phyloP scores from a whole-genome alignment of 2,888 invertebrate genomes.

The Trichopoda pennipes region DNA sequence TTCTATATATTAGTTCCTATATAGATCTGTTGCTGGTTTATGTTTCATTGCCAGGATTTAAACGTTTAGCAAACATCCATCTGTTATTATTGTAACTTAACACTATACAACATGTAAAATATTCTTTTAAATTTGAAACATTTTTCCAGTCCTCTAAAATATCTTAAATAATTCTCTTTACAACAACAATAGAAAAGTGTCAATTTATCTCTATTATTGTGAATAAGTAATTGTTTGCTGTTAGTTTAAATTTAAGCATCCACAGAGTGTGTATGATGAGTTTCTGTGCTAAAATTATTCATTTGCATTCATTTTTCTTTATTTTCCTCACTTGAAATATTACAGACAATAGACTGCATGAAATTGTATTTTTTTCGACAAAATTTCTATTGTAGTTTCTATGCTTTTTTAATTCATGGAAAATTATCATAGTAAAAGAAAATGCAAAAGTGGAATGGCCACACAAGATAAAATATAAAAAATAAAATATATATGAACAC shows the following conservation, averaged over 20 bases:
- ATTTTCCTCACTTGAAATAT: slow-evolving; percentile 48
- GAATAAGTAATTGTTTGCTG: slow-evolving; percentile 17
- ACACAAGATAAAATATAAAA: slow-evolving; percentile 7
- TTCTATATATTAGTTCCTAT: no score
- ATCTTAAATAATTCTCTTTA: background rate
- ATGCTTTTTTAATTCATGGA: slow-evolving; percentile 33
- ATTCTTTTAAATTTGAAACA: no score
- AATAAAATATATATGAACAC: background rate
- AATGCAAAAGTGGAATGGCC: background rate
- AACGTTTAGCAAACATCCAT: no score
- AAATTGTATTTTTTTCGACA: slow-evolving; percentile 9
- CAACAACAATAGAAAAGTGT: slow-evolving; percentile 12
- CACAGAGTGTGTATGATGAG: slow-evolving; percentile 7
- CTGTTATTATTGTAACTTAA: no score
- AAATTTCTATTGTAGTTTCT: slow-evolving; percentile 23
- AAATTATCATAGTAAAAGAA: slow-evolving; percentile 4
- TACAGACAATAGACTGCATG: slow-evolving; percentile 46
- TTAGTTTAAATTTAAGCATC: slow-evolving; percentile 14
- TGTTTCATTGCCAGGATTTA: no score
- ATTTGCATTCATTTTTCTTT: slow-evolving; percentile 29
- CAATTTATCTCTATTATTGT: slow-evolving; percentile 19
- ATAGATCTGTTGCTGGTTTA: no score
- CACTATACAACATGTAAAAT: no score
- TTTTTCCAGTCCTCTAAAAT: no score
- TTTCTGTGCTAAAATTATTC: slow-evolving; percentile 19